A percentile compares a stretch with the other conserved stretches of the same genome.
Evolutionary conservation across 2,888 invertebrate genomes (phyloP).

Genomic region (Mythimna pallens): DNA sequence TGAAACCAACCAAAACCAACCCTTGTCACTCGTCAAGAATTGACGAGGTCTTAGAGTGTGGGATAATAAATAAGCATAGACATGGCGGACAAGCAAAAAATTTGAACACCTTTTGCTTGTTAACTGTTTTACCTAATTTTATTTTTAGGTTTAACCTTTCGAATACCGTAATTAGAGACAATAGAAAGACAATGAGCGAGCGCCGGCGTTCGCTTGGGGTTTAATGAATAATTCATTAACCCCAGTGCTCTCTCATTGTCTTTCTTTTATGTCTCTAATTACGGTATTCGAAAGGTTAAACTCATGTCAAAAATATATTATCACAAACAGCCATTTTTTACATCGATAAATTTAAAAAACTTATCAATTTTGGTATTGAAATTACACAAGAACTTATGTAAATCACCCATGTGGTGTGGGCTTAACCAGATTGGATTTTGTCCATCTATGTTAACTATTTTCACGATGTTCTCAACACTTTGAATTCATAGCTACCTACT

Average conservation of each 20-base stretch:
- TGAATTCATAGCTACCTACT: background rate
- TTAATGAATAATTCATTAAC: too few relatives aligned
- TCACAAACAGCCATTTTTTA: background rate
- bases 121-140: background rate
- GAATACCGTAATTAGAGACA: too few relatives aligned
- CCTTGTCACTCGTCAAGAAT: constrained; percentile 51
- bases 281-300: too few relatives aligned
- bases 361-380: background rate
- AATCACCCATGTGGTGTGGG: constrained; percentile 23
- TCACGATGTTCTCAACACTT: constrained; percentile 1
- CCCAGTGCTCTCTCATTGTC: too few relatives aligned
- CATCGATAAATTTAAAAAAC: background rate
- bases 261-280: too few relatives aligned
- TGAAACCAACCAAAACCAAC: constrained; percentile 37
- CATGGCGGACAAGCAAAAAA: too few relatives aligned
- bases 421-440: constrained; percentile 9
- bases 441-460: constrained; percentile 9
- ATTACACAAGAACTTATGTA: constrained; percentile 12
- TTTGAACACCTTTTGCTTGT: too few relatives aligned
- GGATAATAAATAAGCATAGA: constrained; percentile 10
- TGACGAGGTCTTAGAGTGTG: constrained; percentile 1
- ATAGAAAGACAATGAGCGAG: too few relatives aligned
- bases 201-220: too few relatives aligned
- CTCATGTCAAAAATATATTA: too few relatives aligned
- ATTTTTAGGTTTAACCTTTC: background rate